Evolutionary conservation across 2,113 vertebrate species (phyloP).

Genomic region (Ceyx melanurus): DNA sequence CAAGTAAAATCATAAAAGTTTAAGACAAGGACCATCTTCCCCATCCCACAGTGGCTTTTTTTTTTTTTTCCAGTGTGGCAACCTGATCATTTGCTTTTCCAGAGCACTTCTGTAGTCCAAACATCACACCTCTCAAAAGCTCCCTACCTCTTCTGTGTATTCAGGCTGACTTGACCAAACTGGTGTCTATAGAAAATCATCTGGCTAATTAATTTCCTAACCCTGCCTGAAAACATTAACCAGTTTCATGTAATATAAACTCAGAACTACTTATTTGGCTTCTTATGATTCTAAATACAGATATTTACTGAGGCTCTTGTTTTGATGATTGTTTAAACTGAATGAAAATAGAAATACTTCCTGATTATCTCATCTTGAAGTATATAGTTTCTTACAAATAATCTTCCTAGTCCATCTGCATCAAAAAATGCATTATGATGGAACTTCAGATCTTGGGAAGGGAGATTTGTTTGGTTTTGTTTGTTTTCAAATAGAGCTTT

Average conservation of each 20-base stretch:
- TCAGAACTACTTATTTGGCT: neutral
- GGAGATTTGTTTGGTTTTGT: neutral
- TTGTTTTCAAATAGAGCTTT: neutral
- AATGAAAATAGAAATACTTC: neutral
- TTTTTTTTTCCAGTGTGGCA: neutral
- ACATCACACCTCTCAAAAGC: neutral
- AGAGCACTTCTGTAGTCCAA: neutral
- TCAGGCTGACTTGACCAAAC: neutral
- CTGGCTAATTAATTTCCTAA: neutral
- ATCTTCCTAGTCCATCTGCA: neutral
- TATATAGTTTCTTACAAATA: neutral
- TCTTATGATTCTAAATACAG: neutral
- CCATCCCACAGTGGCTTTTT: neutral
- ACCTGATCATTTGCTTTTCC: neutral
- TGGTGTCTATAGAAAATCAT: neutral
- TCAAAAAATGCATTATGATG: neutral
- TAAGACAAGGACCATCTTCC: neutral
- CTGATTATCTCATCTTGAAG: neutral
- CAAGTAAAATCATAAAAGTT: neutral
- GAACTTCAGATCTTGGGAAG: neutral
- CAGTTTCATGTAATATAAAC: neutral
- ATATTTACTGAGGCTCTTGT: neutral
- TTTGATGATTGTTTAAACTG: neutral
- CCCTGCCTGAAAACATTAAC: neutral
- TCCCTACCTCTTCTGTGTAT: neutral